Base-by-base conservation (phyloP, 1,140 invertebrate genomes). In the Tyrophagus putrescentiae region DNA sequence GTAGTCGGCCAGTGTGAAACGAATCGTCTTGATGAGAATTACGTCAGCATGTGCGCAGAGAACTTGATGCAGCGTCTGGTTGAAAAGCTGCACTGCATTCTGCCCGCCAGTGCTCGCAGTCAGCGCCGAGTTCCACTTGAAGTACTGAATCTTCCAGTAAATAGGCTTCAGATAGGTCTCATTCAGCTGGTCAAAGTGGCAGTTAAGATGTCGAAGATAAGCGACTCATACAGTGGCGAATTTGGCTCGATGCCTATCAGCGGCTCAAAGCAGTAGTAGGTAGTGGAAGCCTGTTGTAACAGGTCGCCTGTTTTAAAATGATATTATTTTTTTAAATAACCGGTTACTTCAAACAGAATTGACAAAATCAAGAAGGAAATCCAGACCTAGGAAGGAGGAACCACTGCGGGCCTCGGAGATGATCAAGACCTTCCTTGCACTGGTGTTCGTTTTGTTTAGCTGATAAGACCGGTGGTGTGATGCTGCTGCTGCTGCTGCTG, bases 141-240 rank as follows among this genome's bases (percentile, higher is more conserved):
- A 27, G 27, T 59, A 59, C 23, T 41, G 57, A 45, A 59, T 29
- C 33, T 59, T 59, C 57, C 57, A 59, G 23, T 42, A 59, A 6
- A 59, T 28, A 31, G 57, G 57, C 18, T 6, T 9, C n/a, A 59
- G 33, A 45, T 59, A 59, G 31, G 25, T 23, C n/a, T 45, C 1
- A 4, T 13, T 3, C 4, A 57, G 31, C 9, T 48, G 6, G 16
- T 29, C n/a, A 45, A 59, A 59, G 11, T 45, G n/a, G 27, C 57
- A 59, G 23, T 27, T 25, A 59, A 45, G 18, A 59, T 7, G 18
- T 45, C 23, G 4, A 13, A 9, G 2, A 59, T 42, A 4, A 59
- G 36, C 16, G 18, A 3, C 11, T 59, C 9, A 29, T 42, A 42
- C 5, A 16, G 1, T 4, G 16, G 39, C 9, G 34, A 18, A 27